Conservation (phyloP, 2,797 vertebrate genomes). For the Selene dorsalis region DNA sequence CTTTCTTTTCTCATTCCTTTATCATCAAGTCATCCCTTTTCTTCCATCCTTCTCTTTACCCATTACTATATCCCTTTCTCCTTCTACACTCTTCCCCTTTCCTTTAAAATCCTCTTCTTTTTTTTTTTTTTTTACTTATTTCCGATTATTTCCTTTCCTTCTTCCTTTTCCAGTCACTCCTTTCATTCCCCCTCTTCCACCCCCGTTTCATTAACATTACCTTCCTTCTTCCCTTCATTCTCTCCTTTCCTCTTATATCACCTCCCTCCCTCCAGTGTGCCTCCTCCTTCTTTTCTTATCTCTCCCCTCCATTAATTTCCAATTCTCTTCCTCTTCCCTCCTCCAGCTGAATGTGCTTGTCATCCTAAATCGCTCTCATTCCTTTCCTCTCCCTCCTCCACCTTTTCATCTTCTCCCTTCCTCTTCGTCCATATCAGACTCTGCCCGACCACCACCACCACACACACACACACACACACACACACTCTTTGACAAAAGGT, state of each 20-base stretch:
- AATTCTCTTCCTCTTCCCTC: conserved; percentile 59
- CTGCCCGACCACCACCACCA: too few species aligned
- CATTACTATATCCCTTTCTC: too few species aligned
- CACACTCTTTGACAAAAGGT: background rate
- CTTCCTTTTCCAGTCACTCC: background rate
- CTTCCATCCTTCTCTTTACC: too few species aligned
- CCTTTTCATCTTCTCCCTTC: conserved; percentile 33
- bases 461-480: too few species aligned
- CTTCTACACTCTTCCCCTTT: too few species aligned
- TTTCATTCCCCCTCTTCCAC: background rate
- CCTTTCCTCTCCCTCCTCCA: conserved; percentile 44
- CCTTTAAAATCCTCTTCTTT: too few species aligned
- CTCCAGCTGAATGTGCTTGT: conserved; percentile 69
- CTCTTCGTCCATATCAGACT: conserved; percentile 19
- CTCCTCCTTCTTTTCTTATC: conserved; percentile 65
- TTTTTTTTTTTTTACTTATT: too few species aligned
- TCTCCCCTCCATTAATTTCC: conserved; percentile 73
- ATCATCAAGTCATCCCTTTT: background rate
- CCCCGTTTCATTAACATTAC: background rate
- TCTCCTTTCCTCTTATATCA: conserved; percentile 6
- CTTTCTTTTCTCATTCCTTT: background rate
- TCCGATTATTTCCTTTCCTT: background rate
- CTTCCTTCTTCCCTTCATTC: background rate
- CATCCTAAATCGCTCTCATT: conserved; percentile 69
- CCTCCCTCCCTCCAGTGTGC: conserved; percentile 13